Base-by-base conservation (phyloP, 2,113 vertebrate species). In the Catagonus wagneri region DNA sequence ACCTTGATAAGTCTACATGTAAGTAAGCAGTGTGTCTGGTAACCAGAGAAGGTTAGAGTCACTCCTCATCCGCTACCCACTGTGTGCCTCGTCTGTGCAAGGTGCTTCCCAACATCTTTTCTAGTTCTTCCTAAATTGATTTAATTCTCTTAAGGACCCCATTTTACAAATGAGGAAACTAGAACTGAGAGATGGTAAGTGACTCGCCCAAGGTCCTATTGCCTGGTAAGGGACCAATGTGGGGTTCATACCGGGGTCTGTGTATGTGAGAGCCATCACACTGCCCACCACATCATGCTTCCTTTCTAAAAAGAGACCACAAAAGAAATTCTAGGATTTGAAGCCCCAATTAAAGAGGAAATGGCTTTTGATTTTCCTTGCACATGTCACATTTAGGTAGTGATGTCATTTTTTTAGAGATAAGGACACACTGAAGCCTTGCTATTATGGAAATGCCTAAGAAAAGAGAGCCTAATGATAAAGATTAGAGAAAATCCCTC, bases 291-390 rank as follows among this genome's bases (percentile, higher is more conserved):
- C 19, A 5, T 23, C 15, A 2, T 20, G 4, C 4, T 63, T 2
- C 36, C 5, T 74, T 39, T 85, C 25, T 29, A 29, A 50, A 78
- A 85, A 88, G 22, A 76, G 22, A 69, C 27, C 16, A 39, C 12
- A 71, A 81, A 65, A 54, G 34, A 88, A 94, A 75, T 29, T 13
- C 6, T 74, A 85, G 27, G 50, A 71, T 83, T 68, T 34, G 4
- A 93, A 78, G 6, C 0, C n/a, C 79, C 75, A 56, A 0, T 58
- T 66, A 25, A 2, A 9, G 4, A 7, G 36, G 23, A 95, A 89
- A 75, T 87, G 1, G n/a, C 34, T 88, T 81, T 58, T 83, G 4
- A 52, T 78, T 93, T 91, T 84, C 23, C 94, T 96, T 84, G 34
- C 8, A 66, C 60, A 63, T 87, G 54, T 87, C 36, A 69, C 11